These are phyloP conservation scores for Danaus plexippus DNA, from an alignment of 1,140 invertebrate genomes.

Conservation along the genomic window DNA sequence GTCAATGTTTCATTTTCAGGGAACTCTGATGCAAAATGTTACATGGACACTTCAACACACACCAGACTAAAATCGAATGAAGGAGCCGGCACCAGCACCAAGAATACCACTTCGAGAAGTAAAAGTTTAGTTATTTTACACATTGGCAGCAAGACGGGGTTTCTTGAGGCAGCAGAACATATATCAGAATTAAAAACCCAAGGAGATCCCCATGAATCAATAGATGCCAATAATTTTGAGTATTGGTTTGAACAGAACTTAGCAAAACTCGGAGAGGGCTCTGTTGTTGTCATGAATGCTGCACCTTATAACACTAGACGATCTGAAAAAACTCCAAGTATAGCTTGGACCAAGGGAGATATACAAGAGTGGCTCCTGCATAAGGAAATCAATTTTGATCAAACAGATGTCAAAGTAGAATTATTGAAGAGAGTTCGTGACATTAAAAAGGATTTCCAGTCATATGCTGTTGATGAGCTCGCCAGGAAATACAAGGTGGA, in stretches of 20 bases:
- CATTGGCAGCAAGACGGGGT: constrained; percentile 31
- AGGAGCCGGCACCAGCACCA: constrained; percentile 25
- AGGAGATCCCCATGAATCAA: constrained; percentile 32
- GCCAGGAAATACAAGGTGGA: constrained; percentile 14
- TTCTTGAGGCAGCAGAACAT: constrained; percentile 24
- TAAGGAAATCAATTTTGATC: constrained; percentile 28
- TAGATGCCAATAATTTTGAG: constrained; percentile 27
- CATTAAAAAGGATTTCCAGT: constrained; percentile 17
- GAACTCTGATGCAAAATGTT: too few species aligned
- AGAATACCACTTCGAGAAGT: constrained; percentile 30
- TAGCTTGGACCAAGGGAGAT: constrained; percentile 21
- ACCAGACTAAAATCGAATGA: constrained; percentile 25
- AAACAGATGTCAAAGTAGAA: constrained; percentile 25
- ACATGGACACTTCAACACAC: constrained; percentile 14
- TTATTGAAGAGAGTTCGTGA: constrained; percentile 24
- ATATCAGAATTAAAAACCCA: constrained; percentile 30
- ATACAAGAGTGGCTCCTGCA: constrained; percentile 31
- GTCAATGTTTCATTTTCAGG: too few species aligned
- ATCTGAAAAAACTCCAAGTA: constrained; percentile 24
- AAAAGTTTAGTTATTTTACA: constrained; percentile 31
- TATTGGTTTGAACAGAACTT: constrained; percentile 31
- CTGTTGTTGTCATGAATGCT: constrained; percentile 34
- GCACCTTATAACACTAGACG: constrained; percentile 31
- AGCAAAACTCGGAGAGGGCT: constrained; percentile 22
- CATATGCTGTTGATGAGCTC: constrained; percentile 30